A percentile compares a stretch with the other conserved stretches of the same genome.
Conservation (phyloP, 2,888 invertebrate species). For the Dorcus hopei region DNA sequence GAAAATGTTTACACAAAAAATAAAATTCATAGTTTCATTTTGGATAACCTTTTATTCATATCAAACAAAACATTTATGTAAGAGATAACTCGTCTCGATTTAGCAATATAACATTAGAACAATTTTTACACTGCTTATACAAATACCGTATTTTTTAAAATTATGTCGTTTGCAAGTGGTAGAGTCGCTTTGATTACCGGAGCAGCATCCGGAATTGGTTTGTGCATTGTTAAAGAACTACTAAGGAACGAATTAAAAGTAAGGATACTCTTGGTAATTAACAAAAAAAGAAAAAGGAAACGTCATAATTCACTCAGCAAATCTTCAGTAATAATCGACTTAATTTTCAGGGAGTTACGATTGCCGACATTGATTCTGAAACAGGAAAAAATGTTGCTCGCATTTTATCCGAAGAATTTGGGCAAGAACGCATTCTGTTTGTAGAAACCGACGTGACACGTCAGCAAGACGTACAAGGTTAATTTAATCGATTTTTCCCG, state of each 20-base stretch:
- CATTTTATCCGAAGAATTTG: constrained; percentile 7
- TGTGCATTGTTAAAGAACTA: constrained; percentile 48
- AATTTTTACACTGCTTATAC: too few species aligned
- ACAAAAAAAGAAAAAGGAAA: not conserved
- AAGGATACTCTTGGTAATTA: constrained; percentile 28
- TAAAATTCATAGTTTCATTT: too few species aligned
- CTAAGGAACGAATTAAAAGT: constrained; percentile 45
- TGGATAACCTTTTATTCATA: too few species aligned
- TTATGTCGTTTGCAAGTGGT: constrained; percentile 24
- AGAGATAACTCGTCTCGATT: too few species aligned
- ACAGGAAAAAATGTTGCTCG: constrained; percentile 9
- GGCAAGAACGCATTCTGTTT: constrained; percentile 11
- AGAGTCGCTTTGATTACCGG: constrained; percentile 52
- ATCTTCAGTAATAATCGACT: too few species aligned
- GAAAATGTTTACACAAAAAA: too few species aligned
- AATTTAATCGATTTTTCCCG: too few species aligned
- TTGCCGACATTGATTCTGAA: constrained; percentile 15
- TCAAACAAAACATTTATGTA: too few species aligned
- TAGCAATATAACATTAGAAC: too few species aligned
- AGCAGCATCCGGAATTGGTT: constrained; percentile 55
- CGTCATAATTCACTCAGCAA: not conserved
- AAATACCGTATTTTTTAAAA: too few species aligned
- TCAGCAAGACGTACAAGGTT: constrained; percentile 19
- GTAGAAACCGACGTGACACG: constrained; percentile 15
- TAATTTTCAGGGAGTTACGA: constrained; percentile 9